Base-by-base conservation (phyloP, 2,888 invertebrate species). In the Eumacrocentrus americanus region DNA sequence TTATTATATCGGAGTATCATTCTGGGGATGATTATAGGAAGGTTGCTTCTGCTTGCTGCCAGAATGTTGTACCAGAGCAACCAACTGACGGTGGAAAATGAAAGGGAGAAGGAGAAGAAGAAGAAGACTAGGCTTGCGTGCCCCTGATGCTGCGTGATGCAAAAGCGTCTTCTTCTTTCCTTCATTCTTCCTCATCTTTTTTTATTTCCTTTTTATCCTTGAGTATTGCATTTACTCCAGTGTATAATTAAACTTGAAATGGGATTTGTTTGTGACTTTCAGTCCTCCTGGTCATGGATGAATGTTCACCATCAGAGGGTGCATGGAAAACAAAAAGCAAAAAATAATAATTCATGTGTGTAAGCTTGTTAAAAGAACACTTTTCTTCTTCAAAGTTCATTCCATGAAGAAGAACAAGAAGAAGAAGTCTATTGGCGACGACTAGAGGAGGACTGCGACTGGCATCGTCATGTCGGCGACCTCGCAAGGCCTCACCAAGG, bases 401-500 rank as follows among this genome's bases (percentile, higher is more conserved):
- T 37, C 37, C n/a, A n/a, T n/a, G n/a, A 56, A 48, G 25, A 56
- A 56, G 14, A 6, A 16, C 16, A 56, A 53, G n/a, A n/a, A n/a
- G n/a, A n/a, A 42, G 55, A 56, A 46, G 60, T 50, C 50, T 50
- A 42, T 53, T 60, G 51, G 51, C 35, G 44, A 50, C 42, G 54
- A 38, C 14, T 38, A 60, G 53, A 40, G 40, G 35, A 9, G 37
- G 25, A 56, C 47, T 50, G 40, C 35, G 46, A 50, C 61, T 44
- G 58, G 61, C 54, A 61, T 69, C 68, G 72, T 74, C 76, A 76
- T 75, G 79, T 79, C 78, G 75, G 76, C 72, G 78, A 80, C 79
- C 79, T 76, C 74, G 75, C 79, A 78, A 79, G 79, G 79, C 72
- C 78, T 72, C 75, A 67, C 74, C 79, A 80, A 80, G 80, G 80